Evolutionary conservation across 2,888 invertebrate species (phyloP).

Genomic region (Brenthis daphne): DNA sequence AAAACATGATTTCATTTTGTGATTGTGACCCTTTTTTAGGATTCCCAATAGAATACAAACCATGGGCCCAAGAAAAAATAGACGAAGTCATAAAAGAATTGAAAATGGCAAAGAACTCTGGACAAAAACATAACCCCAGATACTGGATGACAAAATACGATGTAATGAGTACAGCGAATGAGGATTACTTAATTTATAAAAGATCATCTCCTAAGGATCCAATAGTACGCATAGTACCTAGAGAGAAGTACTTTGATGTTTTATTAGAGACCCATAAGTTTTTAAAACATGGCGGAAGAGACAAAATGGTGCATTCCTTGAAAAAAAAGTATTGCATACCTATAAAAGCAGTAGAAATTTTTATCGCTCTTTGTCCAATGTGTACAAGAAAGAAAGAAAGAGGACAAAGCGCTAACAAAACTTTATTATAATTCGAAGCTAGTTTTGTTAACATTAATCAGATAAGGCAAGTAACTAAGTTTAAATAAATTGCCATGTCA

Average conservation of each 20-base stretch:
- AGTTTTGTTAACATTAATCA: too few species aligned
- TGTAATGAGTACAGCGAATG: background rate
- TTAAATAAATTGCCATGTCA: too few species aligned
- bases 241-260: conserved; percentile 36
- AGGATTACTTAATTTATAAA: conserved; percentile 36
- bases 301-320: conserved; percentile 38
- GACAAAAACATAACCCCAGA: background rate
- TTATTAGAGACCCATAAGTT: conserved; percentile 33
- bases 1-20: background rate
- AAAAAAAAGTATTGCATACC: conserved; percentile 39
- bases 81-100: conserved; percentile 21
- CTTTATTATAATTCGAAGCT: too few species aligned
- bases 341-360: conserved; percentile 40
- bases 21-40: conserved; percentile 3
- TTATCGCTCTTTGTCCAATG: conserved; percentile 37
- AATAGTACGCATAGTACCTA: conserved; percentile 36
- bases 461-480: too few species aligned
- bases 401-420: too few species aligned
- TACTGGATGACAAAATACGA: background rate
- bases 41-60: too few species aligned
- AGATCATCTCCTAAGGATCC: conserved; percentile 31
- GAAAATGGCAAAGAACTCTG: conserved; percentile 7
- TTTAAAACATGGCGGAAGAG: conserved; percentile 39
- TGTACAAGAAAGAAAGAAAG: conserved; percentile 34
- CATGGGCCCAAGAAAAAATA: conserved; percentile 25